Percentiles rank a stretch among this genome's conserved stretches.
Evolutionary conservation across 2,113 vertebrate genomes (phyloP).

Genomic region (Setophaga petechia): DNA sequence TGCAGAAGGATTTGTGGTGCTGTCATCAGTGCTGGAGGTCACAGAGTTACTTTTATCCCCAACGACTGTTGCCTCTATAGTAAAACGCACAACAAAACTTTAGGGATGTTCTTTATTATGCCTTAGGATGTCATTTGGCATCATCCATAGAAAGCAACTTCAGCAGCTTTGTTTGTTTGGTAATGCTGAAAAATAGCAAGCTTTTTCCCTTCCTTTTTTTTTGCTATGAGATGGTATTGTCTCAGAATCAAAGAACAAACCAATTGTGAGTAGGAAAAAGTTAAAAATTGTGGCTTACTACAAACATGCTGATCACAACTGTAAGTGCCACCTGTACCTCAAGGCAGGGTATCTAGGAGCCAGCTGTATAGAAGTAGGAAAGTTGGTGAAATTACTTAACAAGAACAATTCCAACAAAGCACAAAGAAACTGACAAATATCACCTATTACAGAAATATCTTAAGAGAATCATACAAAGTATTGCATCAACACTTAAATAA

Average conservation of each 20-base stretch:
- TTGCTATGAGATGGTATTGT: neutral
- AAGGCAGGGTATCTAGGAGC: neutral
- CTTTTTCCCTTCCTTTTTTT: neutral
- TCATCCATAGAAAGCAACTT: constrained; percentile 36
- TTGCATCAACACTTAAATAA: neutral
- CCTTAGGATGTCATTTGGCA: constrained; percentile 46
- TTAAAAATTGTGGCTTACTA: neutral
- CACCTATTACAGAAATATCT: neutral
- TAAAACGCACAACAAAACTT: constrained; percentile 81
- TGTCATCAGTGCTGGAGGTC: constrained; percentile 75
- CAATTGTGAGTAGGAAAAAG: neutral
- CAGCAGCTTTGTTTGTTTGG: constrained; percentile 7
- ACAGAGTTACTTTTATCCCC: constrained; percentile 80
- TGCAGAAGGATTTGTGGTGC: constrained; percentile 76
- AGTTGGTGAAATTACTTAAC: neutral
- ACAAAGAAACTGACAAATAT: neutral
- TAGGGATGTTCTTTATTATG: constrained; percentile 70
- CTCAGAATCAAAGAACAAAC: neutral
- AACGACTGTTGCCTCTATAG: constrained; percentile 80
- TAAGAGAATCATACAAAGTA: neutral
- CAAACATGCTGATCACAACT: neutral
- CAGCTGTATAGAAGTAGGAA: neutral
- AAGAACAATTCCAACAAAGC: neutral
- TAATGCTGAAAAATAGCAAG: neutral
- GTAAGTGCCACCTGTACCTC: neutral